Base-by-base conservation (phyloP, 2,888 invertebrate species). In the Drosophila neutralis region DNA sequence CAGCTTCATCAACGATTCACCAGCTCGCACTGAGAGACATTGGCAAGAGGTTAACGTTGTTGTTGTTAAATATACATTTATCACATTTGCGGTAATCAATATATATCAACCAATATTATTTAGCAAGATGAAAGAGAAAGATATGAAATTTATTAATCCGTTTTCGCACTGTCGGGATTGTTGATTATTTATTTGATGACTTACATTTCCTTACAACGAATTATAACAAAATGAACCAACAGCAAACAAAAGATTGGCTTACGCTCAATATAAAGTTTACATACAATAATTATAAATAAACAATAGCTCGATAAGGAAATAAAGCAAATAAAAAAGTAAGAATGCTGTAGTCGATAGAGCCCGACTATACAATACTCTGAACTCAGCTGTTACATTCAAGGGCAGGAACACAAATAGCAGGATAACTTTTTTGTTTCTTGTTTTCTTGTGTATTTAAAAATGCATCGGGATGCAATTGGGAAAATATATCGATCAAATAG, bases 1-100 rank as follows among this genome's bases (percentile, higher is more conserved):
- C 35, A 99, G 94, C 93, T 99, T 99, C 97, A 98, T 98, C 31
- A 99, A 93, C 0, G 98, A 98, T 94, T 99, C 99, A 1, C 98
- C 98, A 69, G 99, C 99, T 88, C 99, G 94, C 1, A 98, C 98
- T 95, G 94, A 93, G 94, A 18, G 33, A 54, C 10, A 24, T 27
- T 56, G 11, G 42, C 27, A 27, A 10, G 10, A 13, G 6, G 5
- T 45, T 49, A 49, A 18, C 10, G 18, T 15, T 18, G 5, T 18
- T 18, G 49, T 27, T 27, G 27, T 27, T 27, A 27, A 27, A 27
- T 27, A 27, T 27, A 27, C 27, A 27, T 27, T 27, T 27, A 27
- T 18, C 15, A 48, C 27, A 48, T 27, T 27, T 21, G 6, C 18
- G 15, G 48, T 10, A 10, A 15, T 27, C 48, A 27, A 15, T n/a